These are phyloP conservation scores for Drosophila pseudotalamancana DNA, from an alignment of 2,888 invertebrate genomes.

Conservation along the genomic window DNA sequence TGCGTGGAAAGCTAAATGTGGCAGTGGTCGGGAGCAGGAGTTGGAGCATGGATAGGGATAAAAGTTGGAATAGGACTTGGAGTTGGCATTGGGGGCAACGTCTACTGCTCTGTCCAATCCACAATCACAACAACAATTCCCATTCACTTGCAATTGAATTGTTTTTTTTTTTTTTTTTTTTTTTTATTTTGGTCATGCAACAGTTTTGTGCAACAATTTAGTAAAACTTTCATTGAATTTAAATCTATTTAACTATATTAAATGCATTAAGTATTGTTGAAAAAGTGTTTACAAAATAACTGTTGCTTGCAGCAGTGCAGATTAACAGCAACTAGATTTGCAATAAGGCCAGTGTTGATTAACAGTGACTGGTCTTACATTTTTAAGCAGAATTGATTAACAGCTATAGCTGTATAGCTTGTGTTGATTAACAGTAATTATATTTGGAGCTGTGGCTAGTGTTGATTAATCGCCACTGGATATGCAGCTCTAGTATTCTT, in stretches of 20 bases:
- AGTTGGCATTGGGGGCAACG: conserved; percentile 9
- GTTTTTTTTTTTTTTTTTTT: conserved; percentile 62
- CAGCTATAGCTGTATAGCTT: too few relatives aligned
- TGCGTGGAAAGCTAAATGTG: conserved; percentile 15
- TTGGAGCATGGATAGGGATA: conserved; percentile 5
- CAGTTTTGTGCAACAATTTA: conserved; percentile 50
- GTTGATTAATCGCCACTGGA: background rate
- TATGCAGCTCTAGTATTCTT: too few relatives aligned
- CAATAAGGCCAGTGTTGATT: background rate
- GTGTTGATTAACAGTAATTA: background rate
- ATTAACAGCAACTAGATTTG: background rate
- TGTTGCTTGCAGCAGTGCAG: background rate
- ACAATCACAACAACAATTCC: conserved; percentile 3
- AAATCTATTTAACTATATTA: conserved; percentile 3
- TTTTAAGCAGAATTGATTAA: background rate
- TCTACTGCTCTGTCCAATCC: too few relatives aligned
- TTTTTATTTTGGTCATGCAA: conserved; percentile 50
- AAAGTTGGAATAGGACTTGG: background rate
- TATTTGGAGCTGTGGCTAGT: background rate
- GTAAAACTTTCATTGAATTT: conserved; percentile 15
- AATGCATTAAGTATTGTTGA: background rate
- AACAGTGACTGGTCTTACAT: background rate
- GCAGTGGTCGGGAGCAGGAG: background rate
- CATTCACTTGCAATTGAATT: conserved; percentile 54
- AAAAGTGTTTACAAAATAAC: background rate